Percentiles rank a stretch among this genome's conserved stretches.
These are phyloP conservation scores for Aphelenchoides avenae DNA, from an alignment of 1,140 invertebrate genomes.

Conservation along the genomic window DNA sequence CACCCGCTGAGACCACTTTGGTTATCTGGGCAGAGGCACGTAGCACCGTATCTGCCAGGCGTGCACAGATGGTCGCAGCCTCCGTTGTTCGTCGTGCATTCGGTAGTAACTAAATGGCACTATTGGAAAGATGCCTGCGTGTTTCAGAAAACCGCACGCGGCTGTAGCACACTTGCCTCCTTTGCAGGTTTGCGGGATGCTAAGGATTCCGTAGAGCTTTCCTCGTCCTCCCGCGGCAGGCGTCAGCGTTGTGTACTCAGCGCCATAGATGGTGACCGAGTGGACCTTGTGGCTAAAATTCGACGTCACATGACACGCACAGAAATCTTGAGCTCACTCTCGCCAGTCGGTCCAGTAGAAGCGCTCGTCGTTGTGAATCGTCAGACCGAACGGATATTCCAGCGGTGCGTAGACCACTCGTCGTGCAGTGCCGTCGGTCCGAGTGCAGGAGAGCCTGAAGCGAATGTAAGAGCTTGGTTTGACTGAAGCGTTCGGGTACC, in stretches of 20 bases:
- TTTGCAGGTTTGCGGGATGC: constrained; percentile 75
- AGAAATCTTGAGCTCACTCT: constrained; percentile 69
- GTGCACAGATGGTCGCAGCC: constrained; percentile 79
- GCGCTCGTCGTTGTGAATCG: constrained; percentile 68
- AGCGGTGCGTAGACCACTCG: constrained; percentile 71
- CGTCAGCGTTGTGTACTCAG: constrained; percentile 62
- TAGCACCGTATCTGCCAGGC: constrained; percentile 67
- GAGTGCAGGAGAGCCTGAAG: constrained; percentile 65
- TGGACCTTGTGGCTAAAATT: constrained; percentile 56
- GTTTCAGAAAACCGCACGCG: constrained; percentile 66
- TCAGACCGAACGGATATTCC: constrained; percentile 83
- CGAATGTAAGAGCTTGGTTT: constrained; percentile 42
- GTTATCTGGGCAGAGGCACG: constrained; percentile 67
- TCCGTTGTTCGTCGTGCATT: constrained; percentile 76
- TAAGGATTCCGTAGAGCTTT: constrained; percentile 79
- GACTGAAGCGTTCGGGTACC: constrained; percentile 1
- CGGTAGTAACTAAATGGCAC: constrained; percentile 66
- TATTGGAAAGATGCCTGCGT: constrained; percentile 63
- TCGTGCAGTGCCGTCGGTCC: constrained; percentile 69
- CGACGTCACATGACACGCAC: constrained; percentile 53
- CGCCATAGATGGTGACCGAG: constrained; percentile 65
- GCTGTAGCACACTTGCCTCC: constrained; percentile 54
- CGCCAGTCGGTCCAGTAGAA: constrained; percentile 98
- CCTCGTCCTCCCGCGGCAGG: constrained; percentile 62
- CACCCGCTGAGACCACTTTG: too few relatives aligned